These are phyloP conservation scores for Zaprionus gabonicus DNA, from an alignment of 1,140 invertebrate genomes.

Conservation along the genomic window DNA sequence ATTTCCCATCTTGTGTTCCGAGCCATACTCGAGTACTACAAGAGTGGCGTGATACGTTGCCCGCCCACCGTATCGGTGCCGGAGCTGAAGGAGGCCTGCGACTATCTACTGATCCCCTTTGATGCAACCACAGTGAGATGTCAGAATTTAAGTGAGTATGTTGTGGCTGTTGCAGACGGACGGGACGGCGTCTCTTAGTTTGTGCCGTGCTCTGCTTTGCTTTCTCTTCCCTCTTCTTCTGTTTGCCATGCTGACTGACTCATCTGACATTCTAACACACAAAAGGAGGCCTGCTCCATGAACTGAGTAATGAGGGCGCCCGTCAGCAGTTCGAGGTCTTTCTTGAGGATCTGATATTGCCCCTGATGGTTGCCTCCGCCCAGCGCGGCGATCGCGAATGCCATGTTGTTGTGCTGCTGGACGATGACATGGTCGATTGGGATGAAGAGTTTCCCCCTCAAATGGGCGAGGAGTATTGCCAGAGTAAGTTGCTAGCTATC, in stretches of 20 bases:
- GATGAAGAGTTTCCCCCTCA: slow-evolving; percentile 99
- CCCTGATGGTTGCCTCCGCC: slow-evolving; percentile 97
- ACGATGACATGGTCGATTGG: slow-evolving; percentile 99
- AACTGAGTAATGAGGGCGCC: slow-evolving; percentile 99
- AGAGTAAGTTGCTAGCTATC: slow-evolving; percentile 88
- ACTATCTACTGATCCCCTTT: slow-evolving; percentile 99
- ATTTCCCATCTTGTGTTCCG: slow-evolving; percentile 98
- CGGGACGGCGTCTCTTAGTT: slow-evolving; percentile 60
- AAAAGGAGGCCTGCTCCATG: slow-evolving; percentile 97
- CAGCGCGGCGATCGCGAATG: slow-evolving; percentile 95
- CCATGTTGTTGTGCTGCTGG: slow-evolving; percentile 97
- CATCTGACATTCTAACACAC: slow-evolving; percentile 35
- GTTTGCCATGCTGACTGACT: slow-evolving; percentile 36
- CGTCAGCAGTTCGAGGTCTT: slow-evolving; percentile 98
- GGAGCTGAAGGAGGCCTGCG: slow-evolving; percentile 98
- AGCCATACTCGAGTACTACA: slow-evolving; percentile 98
- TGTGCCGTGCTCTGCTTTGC: slow-evolving; percentile 56
- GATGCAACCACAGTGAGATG: slow-evolving; percentile 98
- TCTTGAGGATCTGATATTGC: slow-evolving; percentile 97
- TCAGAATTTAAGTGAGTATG: slow-evolving; percentile 94
- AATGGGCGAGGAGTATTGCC: slow-evolving; percentile 99
- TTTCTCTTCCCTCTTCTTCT: slow-evolving; percentile 31
- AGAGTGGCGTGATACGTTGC: slow-evolving; percentile 93
- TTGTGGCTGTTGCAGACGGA: slow-evolving; percentile 36
- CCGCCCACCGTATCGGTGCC: slow-evolving; percentile 94